Percentiles rank a stretch among this genome's conserved stretches.
phyloP scores from a whole-genome alignment of 2,113 vertebrate species.

The Perognathus longimembris region DNA sequence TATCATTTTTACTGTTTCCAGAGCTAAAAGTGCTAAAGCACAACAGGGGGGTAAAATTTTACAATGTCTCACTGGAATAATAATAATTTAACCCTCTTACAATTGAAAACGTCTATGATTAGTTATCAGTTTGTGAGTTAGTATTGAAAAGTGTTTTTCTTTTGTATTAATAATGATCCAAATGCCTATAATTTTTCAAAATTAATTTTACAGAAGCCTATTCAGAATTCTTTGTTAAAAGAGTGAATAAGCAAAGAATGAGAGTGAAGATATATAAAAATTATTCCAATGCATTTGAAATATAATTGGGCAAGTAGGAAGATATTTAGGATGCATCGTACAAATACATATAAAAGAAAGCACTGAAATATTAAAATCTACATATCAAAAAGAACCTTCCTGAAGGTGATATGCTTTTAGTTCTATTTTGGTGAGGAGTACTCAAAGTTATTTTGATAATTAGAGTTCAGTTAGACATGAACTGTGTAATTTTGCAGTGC shows the following conservation, averaged over 20 bases:
- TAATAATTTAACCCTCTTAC: conserved; percentile 68
- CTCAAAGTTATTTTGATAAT: conserved; percentile 21
- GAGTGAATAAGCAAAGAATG: conserved; percentile 49
- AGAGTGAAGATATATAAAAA: conserved; percentile 57
- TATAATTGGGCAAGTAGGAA: conserved; percentile 26
- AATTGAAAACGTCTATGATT: conserved; percentile 69
- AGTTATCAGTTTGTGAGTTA: conserved; percentile 51
- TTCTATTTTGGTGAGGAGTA: neutral
- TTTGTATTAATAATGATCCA: conserved; percentile 42
- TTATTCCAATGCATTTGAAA: conserved; percentile 65
- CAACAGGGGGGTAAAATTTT: conserved; percentile 39
- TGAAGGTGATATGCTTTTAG: neutral
- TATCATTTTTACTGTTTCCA: conserved; percentile 61
- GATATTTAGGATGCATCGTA: neutral
- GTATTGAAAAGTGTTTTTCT: conserved; percentile 41
- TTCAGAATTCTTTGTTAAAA: conserved; percentile 45
- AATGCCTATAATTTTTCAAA: conserved; percentile 32
- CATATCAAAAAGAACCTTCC: neutral
- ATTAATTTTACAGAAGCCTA: conserved; percentile 48
- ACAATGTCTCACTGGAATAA: conserved; percentile 52
- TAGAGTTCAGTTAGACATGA: neutral
- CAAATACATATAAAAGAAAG: conserved; percentile 39
- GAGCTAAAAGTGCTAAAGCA: conserved; percentile 64
- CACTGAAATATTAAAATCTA: conserved; percentile 15
- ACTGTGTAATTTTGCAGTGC: neutral